These are phyloP conservation scores for Pogonus chalceus DNA, from an alignment of 1,140 invertebrate genomes.

Conservation along the genomic window DNA sequence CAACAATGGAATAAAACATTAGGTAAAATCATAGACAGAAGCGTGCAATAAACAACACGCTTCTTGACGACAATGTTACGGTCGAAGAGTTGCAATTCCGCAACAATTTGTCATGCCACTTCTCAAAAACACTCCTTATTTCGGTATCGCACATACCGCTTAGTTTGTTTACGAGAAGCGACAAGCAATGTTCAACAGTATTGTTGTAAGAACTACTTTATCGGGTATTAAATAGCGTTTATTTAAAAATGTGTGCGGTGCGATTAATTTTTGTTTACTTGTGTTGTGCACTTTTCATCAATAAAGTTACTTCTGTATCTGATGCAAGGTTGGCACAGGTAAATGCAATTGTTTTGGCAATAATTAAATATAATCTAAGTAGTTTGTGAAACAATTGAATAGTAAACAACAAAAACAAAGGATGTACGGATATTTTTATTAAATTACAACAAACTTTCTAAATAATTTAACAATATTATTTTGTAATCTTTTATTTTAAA, in stretches of 20 bases:
- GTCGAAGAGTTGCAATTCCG: constrained; percentile 23
- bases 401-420: no score
- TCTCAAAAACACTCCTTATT: constrained; percentile 20
- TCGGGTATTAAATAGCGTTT: no score
- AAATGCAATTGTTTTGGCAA: no score
- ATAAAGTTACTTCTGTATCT: background rate
- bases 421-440: no score
- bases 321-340: background rate
- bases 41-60: background rate
- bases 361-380: no score
- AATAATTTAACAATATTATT: no score
- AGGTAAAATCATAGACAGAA: background rate
- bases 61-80: constrained; percentile 18
- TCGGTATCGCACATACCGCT: background rate
- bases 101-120: constrained; percentile 34
- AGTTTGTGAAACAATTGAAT: no score
- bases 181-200: background rate
- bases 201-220: no score
- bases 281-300: background rate
- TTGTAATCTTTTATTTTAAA: no score
- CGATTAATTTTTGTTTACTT: background rate
- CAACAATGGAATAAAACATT: background rate
- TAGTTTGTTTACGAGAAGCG: background rate
- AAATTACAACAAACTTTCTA: no score
- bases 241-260: background rate